These are phyloP conservation scores for Thalassoma bifasciatum DNA, from an alignment of 2,113 vertebrate species.

Conservation along the genomic window DNA sequence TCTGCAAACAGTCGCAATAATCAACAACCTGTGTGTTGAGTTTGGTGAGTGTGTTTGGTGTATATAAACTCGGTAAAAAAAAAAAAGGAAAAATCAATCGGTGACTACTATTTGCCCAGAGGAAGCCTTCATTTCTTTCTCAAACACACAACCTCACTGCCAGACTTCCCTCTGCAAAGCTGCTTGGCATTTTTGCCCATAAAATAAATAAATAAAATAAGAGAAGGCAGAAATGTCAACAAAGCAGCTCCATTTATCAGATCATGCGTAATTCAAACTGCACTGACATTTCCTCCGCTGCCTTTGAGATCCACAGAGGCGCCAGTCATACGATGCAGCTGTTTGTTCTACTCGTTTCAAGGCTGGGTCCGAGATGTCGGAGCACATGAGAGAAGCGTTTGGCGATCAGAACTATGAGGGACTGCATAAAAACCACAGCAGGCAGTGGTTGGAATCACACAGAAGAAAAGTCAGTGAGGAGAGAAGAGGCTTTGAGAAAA, in stretches of 20 bases:
- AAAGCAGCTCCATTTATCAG: constrained; percentile 53
- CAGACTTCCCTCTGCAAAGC: neutral
- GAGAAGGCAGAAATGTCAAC: constrained; percentile 41
- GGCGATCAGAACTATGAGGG: constrained; percentile 48
- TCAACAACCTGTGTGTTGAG: no score
- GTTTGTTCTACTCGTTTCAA: constrained; percentile 62
- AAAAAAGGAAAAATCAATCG: neutral
- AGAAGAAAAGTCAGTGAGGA: constrained; percentile 12
- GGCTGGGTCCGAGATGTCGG: constrained; percentile 45
- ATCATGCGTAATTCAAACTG: constrained; percentile 64
- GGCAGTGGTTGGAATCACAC: constrained; percentile 35
- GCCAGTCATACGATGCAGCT: constrained; percentile 52
- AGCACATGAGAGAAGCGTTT: constrained; percentile 63
- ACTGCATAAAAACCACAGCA: constrained; percentile 14
- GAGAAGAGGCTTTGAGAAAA: constrained; percentile 33
- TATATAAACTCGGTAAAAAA: no score
- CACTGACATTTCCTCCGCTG: constrained; percentile 69
- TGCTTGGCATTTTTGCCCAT: constrained; percentile 17
- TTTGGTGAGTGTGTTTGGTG: no score
- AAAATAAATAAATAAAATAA: neutral
- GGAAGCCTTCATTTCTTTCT: neutral
- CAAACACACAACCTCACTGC: neutral
- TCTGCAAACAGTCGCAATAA: no score
- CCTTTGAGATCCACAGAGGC: constrained; percentile 58
- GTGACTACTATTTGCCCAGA: neutral